A percentile compares a stretch with the other conserved stretches of the same genome.
phyloP scores from a whole-genome alignment of 53 echinoderm and acorn worm genomes.

The Zoroaster sp. region DNA sequence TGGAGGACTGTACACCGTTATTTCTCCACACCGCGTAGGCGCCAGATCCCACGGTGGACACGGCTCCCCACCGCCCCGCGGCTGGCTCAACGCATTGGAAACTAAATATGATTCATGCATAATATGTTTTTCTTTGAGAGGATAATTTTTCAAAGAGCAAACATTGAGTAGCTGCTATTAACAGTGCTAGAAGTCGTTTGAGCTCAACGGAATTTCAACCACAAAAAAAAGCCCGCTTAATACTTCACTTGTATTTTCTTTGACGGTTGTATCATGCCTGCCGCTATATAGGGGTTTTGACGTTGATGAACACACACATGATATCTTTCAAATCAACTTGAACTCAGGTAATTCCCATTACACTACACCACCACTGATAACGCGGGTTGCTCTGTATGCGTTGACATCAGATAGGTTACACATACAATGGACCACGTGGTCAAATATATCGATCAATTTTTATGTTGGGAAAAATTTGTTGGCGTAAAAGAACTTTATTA shows the following conservation, averaged over 20 bases:
- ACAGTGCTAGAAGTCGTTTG: neutral
- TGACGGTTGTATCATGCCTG: neutral
- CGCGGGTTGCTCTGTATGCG: too few species aligned
- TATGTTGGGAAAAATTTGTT: too few species aligned
- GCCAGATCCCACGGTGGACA: conserved; percentile 3
- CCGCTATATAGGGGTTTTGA: neutral
- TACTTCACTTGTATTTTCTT: neutral
- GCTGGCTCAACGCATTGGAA: neutral
- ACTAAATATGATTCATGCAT: conserved; percentile 14
- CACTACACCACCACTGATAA: too few species aligned
- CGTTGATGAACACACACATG: neutral
- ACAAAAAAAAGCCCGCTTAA: neutral
- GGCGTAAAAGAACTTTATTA: too few species aligned
- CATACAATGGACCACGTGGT: neutral
- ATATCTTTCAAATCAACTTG: neutral
- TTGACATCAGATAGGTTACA: too few species aligned
- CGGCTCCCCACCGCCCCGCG: conserved; percentile 3
- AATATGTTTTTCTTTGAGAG: neutral
- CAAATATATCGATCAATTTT: neutral
- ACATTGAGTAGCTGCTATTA: neutral
- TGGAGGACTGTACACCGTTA: neutral
- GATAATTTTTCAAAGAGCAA: neutral
- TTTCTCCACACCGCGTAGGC: conserved; percentile 37
- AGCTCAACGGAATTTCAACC: neutral
- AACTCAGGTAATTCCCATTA: neutral